These are phyloP conservation scores for Anoura caudifer DNA, from an alignment of 2,113 vertebrate genomes.

Conservation along the genomic window DNA sequence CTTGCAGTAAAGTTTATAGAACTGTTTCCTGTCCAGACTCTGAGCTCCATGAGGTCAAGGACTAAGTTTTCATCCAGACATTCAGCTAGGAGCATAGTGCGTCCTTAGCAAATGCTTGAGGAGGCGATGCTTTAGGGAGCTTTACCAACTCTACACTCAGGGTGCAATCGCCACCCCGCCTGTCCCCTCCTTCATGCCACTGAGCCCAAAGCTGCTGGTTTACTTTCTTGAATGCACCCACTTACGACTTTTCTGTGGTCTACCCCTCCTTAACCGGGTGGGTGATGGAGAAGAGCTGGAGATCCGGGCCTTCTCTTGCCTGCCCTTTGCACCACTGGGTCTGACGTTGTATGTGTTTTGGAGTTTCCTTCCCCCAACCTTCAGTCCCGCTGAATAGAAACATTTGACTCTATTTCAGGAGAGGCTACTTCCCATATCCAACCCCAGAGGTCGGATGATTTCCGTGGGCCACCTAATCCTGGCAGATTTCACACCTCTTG, in stretches of 20 bases:
- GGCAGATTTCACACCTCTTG: neutral
- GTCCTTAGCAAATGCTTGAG: neutral
- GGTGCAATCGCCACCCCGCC: neutral
- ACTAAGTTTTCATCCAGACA: neutral
- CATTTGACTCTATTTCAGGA: neutral
- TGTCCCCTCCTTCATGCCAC: neutral
- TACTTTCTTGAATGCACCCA: neutral
- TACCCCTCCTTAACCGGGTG: neutral
- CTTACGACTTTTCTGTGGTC: neutral
- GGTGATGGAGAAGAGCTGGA: neutral
- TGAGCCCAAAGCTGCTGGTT: neutral
- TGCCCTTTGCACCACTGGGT: neutral
- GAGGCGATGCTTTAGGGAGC: neutral
- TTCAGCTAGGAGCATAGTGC: neutral
- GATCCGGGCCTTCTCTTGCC: neutral
- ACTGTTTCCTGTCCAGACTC: neutral
- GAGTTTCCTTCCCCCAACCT: neutral
- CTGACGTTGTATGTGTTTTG: neutral
- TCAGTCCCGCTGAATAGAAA: neutral
- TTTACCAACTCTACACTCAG: neutral
- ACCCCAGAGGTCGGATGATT: neutral
- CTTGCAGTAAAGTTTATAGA: neutral
- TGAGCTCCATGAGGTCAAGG: neutral
- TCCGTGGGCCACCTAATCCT: neutral
- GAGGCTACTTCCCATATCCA: neutral